Evolutionary conservation across 2,888 invertebrate genomes (phyloP), one percentile per base, ranked within the genome.

Genomic region (Margaritifera margaritifera): DNA sequence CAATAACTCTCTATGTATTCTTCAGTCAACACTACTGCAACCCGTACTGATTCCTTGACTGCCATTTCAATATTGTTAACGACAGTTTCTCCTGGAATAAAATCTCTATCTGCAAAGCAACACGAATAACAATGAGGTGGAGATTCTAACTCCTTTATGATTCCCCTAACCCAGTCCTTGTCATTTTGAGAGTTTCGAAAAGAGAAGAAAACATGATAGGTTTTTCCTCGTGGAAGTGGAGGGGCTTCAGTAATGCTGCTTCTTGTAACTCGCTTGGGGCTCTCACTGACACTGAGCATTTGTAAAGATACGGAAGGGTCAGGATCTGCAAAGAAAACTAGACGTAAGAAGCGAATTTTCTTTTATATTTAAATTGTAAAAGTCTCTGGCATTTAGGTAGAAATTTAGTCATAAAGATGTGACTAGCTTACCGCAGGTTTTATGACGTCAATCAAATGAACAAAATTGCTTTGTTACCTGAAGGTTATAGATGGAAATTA

Each of bases 181-280:
- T 72, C 72, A n/a, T 62, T 63, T 52, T 53, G 51, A 25, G 65
- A 62, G 52, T 58, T n/a, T n/a, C 69, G 66, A 25, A 62, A 72
- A 58, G 66, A 63, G 62, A 72, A 72, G 59, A 67, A 72, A 6
- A 63, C 64, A 42, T 72, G 72, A 53, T 54, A 72, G 8, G 69
- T 69, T 22, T 66, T 66, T 19, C 66, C 72, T 20, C 56, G 53
- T 11, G 72, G 72, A 50, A 72, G 54, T 8, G 64, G 66, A 22
- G 72, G 72, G 22, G 72, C 72, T 52, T 72, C 69, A 58, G 52
- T 61, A 11, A 42, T 42, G 42, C 42, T 42, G 11, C 42, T 42
- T 15, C 42, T 42, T 42, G 42, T 15, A 11, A 42, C 42, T 2
- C 42, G 42, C 11, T 15, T 42, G 42, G 42, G 42, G 15, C 15